A percentile compares a stretch with the other conserved stretches of the same genome.
Conservation (phyloP, 2,113 vertebrate species). For the Callipepla squamata region DNA sequence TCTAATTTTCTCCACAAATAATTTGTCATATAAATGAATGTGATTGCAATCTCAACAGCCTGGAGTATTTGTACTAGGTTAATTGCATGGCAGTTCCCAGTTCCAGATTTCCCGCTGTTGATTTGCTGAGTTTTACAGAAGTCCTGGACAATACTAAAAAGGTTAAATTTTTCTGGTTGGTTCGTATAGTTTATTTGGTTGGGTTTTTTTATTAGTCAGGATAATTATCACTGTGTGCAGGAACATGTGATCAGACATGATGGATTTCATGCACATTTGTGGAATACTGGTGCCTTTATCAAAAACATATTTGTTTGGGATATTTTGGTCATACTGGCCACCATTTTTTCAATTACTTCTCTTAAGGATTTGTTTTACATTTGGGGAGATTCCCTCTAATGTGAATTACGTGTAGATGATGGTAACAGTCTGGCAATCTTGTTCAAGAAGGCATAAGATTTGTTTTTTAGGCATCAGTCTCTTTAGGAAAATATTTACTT, state of each 20-base stretch:
- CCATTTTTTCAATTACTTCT: neutral
- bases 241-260: neutral
- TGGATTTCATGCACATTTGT: neutral
- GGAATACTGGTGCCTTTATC: neutral
- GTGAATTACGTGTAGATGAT: neutral
- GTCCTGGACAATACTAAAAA: neutral
- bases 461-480: neutral
- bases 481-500: neutral
- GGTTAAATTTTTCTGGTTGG: neutral
- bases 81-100: neutral
- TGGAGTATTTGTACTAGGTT: neutral
- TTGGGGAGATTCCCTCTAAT: rapidly evolving
- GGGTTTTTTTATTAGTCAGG: neutral
- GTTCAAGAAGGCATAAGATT: neutral
- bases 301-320: neutral
- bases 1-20: neutral
- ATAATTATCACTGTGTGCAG: neutral
- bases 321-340: neutral
- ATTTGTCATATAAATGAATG: neutral
- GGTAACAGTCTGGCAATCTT: neutral
- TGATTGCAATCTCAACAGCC: neutral
- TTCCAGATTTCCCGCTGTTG: neutral
- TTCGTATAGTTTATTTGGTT: neutral
- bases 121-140: neutral
- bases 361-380: neutral